Base-by-base conservation (phyloP, 2,888 invertebrate genomes). In the Heliconius cydno region DNA sequence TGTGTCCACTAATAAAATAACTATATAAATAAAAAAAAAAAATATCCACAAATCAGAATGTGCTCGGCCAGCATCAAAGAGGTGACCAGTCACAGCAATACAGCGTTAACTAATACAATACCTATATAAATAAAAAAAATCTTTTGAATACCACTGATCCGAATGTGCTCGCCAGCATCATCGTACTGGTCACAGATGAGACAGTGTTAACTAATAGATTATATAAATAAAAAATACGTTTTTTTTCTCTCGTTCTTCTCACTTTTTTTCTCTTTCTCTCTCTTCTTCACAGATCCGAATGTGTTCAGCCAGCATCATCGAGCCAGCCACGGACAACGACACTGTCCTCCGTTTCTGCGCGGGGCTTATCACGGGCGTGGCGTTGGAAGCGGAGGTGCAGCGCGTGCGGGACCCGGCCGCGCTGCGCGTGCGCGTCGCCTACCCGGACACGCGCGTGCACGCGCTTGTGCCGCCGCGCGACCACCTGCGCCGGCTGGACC, bases 301-400 rank as follows among this genome's bases (percentile, higher is more conserved):
- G 96, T 97, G 98, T 88, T 96, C 96, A 30, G 98, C 98, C 9
- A 96, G 96, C 6, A 98, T 99, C 83, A 94, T 98, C 76, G 98
- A 99, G 88, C 99, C 99, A 2, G 96, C 97, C 71, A 97, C 97
- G 60, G 97, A 98, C 88, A 96, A 96, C 85, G 95, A 96, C 85
- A 97, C 97, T 22, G 97, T 98, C 4, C 94, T 98, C 79, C 98
- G 98, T 88, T 98, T 99, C 88, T 98, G 98, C 60, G 98, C 99
- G 0, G 99, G 99, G 0, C 96, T 99, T 6, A 97, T 99, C 75
- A 96, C 98, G 81, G 98, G 98, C 60, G 96, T 99, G 65, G 97
- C 97, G 22, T 95, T 99, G 79, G 98, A 98, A 87, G 98, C 98
- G 0, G 98, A 98, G 89, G 96, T 99, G 82, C 95, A 96, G 84